Percentiles rank a stretch among this genome's conserved stretches.
Evolutionary conservation across 2,797 vertebrate species (phyloP).

Genomic region (Pipistrellus pygmaeus): DNA sequence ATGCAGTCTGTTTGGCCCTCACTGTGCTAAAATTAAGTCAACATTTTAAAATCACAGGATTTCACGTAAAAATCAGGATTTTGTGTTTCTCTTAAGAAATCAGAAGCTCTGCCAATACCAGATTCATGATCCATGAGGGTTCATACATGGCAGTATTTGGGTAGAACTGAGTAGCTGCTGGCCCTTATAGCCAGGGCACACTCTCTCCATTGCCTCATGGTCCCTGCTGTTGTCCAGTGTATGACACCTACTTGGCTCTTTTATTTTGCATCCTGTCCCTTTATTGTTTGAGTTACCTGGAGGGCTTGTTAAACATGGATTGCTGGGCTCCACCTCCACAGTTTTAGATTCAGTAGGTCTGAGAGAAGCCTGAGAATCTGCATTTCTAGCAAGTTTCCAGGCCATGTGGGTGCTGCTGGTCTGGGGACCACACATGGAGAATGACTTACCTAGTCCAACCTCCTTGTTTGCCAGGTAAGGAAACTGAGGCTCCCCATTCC

Average conservation of each 20-base stretch:
- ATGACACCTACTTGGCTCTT: neutral
- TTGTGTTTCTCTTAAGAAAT: conserved; percentile 24
- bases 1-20: neutral
- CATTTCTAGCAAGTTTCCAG: neutral
- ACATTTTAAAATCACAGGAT: neutral
- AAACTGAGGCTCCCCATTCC: neutral
- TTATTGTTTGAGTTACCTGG: neutral
- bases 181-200: neutral
- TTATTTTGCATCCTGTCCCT: neutral
- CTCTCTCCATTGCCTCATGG: neutral
- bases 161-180: neutral
- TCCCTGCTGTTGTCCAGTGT: neutral
- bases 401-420: neutral
- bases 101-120: neutral
- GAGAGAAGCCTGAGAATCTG: neutral
- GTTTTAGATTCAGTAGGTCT: neutral
- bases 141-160: neutral
- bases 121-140: neutral
- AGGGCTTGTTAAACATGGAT: neutral
- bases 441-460: neutral
- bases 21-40: conserved; percentile 1
- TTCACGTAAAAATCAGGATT: conserved; percentile 15
- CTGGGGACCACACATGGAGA: neutral
- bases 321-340: neutral
- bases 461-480: neutral